Evolutionary conservation across 2,888 invertebrate genomes (phyloP).

Genomic region (Rhodophaea formosa): DNA sequence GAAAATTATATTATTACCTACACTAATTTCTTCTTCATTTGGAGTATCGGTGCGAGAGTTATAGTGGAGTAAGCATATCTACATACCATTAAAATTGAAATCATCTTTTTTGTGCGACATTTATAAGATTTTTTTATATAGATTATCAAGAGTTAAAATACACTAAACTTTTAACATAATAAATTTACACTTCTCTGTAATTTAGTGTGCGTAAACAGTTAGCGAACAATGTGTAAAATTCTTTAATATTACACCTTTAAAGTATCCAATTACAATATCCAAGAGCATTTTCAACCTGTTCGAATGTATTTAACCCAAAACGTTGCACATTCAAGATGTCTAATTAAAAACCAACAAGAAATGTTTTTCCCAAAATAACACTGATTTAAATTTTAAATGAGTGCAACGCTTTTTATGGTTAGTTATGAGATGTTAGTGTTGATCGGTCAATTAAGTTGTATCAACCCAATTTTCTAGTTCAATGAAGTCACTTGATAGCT

Average conservation of each 20-base stretch:
- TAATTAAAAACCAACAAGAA: constrained; percentile 9
- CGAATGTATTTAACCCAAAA: constrained; percentile 29
- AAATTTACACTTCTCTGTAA: no score
- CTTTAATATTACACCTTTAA: background rate
- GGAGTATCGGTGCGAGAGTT: no score
- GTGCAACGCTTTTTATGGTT: background rate
- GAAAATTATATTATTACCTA: no score
- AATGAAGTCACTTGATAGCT: background rate
- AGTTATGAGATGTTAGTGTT: background rate
- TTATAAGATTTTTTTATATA: no score
- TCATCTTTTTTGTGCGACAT: no score
- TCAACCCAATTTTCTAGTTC: background rate
- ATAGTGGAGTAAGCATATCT: no score
- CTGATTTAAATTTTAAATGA: constrained; percentile 7
- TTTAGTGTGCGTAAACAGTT: no score
- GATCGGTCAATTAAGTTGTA: background rate
- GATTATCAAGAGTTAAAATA: no score
- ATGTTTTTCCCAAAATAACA: constrained; percentile 10
- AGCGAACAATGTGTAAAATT: background rate
- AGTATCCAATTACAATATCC: background rate
- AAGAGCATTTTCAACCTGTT: constrained; percentile 8
- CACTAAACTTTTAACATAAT: no score
- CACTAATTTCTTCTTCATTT: no score
- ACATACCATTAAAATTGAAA: no score
- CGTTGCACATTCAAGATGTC: constrained; percentile 13